phyloP scores from a whole-genome alignment of 2,888 invertebrate genomes.

The Drosophila paracracens region DNA sequence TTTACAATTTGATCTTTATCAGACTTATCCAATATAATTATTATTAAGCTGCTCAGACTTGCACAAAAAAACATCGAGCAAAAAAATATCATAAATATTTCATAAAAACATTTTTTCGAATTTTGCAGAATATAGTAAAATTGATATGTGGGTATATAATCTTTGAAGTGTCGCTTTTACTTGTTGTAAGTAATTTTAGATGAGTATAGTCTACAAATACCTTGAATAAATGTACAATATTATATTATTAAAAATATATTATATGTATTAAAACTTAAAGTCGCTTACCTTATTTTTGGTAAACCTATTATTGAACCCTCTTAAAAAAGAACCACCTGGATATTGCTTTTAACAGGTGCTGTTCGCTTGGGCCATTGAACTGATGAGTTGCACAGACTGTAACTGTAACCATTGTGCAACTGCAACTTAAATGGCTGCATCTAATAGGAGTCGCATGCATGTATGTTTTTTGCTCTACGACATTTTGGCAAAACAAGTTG shows the following conservation, averaged over 20 bases:
- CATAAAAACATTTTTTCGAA: not conserved
- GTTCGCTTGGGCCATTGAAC: slow-evolving; percentile 5
- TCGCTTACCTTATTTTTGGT: not conserved
- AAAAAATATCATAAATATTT: not conserved
- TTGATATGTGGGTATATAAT: not conserved
- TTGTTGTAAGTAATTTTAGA: not conserved
- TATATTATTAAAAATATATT: no score
- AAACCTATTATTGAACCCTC: not conserved
- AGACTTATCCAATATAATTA: not conserved
- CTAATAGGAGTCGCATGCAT: slow-evolving; percentile 29
- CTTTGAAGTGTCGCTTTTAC: not conserved
- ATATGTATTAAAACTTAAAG: not conserved
- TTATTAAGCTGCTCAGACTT: not conserved
- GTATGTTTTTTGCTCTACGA: slow-evolving; percentile 49
- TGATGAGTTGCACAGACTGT: not conserved
- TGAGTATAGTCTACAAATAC: not conserved
- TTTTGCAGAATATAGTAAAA: not conserved
- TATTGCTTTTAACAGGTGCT: slow-evolving; percentile 4
- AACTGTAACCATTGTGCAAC: slow-evolving; percentile 14
- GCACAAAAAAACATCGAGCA: not conserved
- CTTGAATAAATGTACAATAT: no score
- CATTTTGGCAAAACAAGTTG: slow-evolving; percentile 24
- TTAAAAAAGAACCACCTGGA: not conserved
- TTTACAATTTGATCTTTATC: not conserved
- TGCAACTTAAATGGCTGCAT: slow-evolving; percentile 14